Conservation (phyloP, 1,140 invertebrate species). For the Archegozetes longisetosus region DNA sequence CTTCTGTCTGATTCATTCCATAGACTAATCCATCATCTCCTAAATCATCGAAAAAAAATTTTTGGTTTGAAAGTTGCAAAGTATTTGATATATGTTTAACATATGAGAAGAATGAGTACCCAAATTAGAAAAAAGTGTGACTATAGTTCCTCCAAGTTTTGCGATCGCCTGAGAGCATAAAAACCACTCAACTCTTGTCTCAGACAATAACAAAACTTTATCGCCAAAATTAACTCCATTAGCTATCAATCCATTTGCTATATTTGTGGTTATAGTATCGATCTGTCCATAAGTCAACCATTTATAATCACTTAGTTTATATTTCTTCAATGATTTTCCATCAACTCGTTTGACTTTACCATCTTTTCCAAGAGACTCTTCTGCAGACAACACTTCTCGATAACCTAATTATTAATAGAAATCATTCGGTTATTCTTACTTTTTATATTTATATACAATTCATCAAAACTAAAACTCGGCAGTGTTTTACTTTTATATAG, state of each 20-base stretch:
- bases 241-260: conserved; percentile 56
- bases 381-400: conserved; percentile 72
- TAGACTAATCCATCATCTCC: conserved; percentile 90
- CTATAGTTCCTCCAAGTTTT: conserved; percentile 40
- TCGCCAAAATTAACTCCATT: conserved; percentile 41
- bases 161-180: conserved; percentile 55
- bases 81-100: too few relatives aligned
- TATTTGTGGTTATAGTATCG: conserved; percentile 49
- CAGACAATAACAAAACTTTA: conserved; percentile 84
- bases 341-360: conserved; percentile 74
- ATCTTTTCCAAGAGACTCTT: conserved; percentile 72
- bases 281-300: conserved; percentile 76
- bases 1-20: conserved; percentile 90
- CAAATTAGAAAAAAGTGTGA: conserved; percentile 89
- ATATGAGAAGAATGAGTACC: conserved; percentile 60
- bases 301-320: conserved; percentile 78
- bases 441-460: too few relatives aligned
- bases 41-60: neutral
- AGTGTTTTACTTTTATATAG: too few relatives aligned
- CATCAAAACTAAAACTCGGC: too few relatives aligned
- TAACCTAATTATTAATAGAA: conserved; percentile 35
- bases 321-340: conserved; percentile 88
- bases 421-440: too few relatives aligned
- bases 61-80: neutral
- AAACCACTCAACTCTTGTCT: conserved; percentile 96